Base-by-base conservation (phyloP, 2,797 vertebrate species). In the Sardinella longiceps region DNA sequence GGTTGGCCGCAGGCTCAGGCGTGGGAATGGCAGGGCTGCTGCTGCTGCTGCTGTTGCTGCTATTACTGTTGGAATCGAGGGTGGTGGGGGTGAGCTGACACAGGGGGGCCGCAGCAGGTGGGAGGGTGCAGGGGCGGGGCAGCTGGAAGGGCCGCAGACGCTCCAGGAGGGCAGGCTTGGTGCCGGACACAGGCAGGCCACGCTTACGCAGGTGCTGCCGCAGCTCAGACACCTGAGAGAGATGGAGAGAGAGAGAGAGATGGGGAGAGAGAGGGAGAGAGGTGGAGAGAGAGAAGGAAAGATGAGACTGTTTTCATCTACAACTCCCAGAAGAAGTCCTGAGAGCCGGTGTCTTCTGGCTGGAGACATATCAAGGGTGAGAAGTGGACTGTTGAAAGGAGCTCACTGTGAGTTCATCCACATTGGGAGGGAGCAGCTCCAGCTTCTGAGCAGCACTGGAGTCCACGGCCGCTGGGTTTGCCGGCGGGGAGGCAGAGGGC, bases 141-240 rank as follows among this genome's bases (percentile, higher is more conserved):
- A 96, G 92, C 91, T 97, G 96, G 90, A 96, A 97, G 74, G 95
- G 96, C 2, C 95, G 95, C 28, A 97, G 96, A 82, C 97, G 96
- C 91, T 97, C 96, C 87, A 98, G 87, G 81, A 98, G 94, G 37
- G 95, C 94, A 0, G 97, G 94, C 89, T 98, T 98, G 56, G 97
- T 98, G 84, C 97, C 97, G 0, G 97, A 98, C 82, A 98, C 97
- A 0, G 96, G 97, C 74, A 98, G 97, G 86, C 97, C 97, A 0
- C 96, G 94, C 89, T 97, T 96, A 28, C 97, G 96, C 84, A 98
- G 94, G 92, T 98, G 97, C 89, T 98, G 97, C 9, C 97, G 94
- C 77, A 98, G 95, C 91, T 98, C 97, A 0, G 97, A 97, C 88
- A 98, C 97, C 97, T 98, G 90, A 81, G 80, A 86, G 60, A 80